These are phyloP conservation scores for Podarcis siculus DNA, from an alignment of 2,797 vertebrate genomes.

Conservation along the genomic window DNA sequence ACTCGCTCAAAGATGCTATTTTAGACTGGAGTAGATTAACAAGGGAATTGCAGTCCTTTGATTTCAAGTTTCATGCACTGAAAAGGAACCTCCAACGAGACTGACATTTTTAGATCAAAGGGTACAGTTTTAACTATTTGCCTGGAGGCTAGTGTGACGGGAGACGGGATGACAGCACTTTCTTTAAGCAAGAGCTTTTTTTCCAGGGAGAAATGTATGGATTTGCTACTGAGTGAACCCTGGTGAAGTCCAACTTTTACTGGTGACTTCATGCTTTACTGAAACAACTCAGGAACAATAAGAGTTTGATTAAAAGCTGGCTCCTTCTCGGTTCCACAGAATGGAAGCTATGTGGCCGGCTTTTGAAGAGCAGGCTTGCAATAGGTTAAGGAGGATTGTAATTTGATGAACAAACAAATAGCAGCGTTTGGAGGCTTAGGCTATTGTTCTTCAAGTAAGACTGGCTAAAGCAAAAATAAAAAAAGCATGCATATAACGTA, in stretches of 20 bases:
- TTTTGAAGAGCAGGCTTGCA: background rate
- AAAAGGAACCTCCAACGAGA: background rate
- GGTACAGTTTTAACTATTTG: background rate
- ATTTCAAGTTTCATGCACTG: background rate
- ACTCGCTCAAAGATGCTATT: conserved; percentile 3
- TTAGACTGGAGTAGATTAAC: conserved; percentile 36
- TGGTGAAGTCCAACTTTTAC: background rate
- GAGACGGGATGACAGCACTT: background rate
- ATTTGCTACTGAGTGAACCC: background rate
- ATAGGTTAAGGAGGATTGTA: background rate
- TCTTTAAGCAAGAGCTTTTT: conserved; percentile 2
- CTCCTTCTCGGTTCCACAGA: background rate
- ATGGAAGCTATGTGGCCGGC: background rate
- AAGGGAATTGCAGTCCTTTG: background rate
- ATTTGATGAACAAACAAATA: background rate
- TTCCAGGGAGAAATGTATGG: background rate
- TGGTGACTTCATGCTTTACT: background rate
- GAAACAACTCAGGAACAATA: background rate
- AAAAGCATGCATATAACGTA: background rate
- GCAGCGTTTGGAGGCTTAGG: background rate
- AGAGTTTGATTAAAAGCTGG: background rate
- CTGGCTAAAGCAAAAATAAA: background rate
- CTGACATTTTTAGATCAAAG: background rate
- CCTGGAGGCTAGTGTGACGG: background rate
- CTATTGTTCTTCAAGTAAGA: background rate